Evolutionary conservation across 2,797 vertebrate species (phyloP), one percentile per base, ranked within the genome.

Genomic region (Chaetodon trifasciatus): DNA sequence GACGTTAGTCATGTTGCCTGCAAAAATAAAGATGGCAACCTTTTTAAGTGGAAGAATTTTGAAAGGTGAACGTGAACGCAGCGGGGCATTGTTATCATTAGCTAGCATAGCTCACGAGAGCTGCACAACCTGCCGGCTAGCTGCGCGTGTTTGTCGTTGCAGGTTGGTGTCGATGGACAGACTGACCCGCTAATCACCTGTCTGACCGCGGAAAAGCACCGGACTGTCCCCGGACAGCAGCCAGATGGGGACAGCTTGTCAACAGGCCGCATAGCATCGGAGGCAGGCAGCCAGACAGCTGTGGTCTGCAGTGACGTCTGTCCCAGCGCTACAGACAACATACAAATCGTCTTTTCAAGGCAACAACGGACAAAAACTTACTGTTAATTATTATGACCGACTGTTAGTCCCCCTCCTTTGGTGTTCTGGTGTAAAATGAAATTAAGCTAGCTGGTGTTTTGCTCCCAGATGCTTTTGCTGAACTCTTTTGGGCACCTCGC

Each of bases 401-500:
- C 24, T 23, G 69, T 37, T 47, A 28, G 66, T 70, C 35, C 55
- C 24, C 55, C 24, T 78, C 74, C 67, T 57, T 23, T 50, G 57
- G 50, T 80, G 72, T 28, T 63, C 76, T 47, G 85, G 15, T 70
- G 73, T 47, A 60, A 67, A 86, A 72, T 71, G 66, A 82, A 78
- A 79, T 69, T 58, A 39, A 66, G 88, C 87, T 90, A 84, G 87
- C 88, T 91, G 90, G 9, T 91, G 87, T 91, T 92, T 90, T 89
- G 88, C 88, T 91, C 85, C 88, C 90, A 87, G 91, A 92, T 89
- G 92, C 93, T 92, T 32, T 87, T 84, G 81, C 88, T 90, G 82
- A 92, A 93, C 93, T 93, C 92, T 93, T 91, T 92, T 86, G 88
- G 91, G 88, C 89, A 85, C 67, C 11, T 0, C 39, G 84, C 94